Evolutionary conservation across 1,140 invertebrate species (phyloP).

Genomic region (Philotrypesis tridentata): DNA sequence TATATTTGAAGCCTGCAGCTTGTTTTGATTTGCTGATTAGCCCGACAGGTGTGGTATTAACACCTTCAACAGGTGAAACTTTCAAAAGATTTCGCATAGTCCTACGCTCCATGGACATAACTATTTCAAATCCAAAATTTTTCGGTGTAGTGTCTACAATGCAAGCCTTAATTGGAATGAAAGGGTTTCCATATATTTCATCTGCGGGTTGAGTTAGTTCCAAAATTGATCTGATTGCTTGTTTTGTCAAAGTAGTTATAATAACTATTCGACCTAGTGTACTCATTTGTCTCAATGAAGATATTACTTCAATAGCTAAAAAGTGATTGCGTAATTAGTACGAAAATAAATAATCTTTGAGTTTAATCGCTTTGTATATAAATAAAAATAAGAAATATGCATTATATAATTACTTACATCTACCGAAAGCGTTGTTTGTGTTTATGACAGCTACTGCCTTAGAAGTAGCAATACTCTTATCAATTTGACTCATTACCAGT

Average conservation of each 20-base stretch:
- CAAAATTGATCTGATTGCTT: slow-evolving; percentile 69
- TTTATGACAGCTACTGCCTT: slow-evolving; percentile 67
- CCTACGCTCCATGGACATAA: slow-evolving; percentile 68
- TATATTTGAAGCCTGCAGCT: slow-evolving; percentile 25
- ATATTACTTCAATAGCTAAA: slow-evolving; percentile 68
- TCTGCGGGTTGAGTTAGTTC: slow-evolving; percentile 67
- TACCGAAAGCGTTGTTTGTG: slow-evolving; percentile 65
- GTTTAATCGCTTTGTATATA: too few species aligned
- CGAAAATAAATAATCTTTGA: background rate
- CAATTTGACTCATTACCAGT: slow-evolving; percentile 60
- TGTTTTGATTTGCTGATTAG: slow-evolving; percentile 51
- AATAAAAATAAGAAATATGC: too few species aligned
- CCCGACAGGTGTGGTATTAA: slow-evolving; percentile 25
- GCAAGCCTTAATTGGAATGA: slow-evolving; percentile 67
- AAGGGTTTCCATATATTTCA: slow-evolving; percentile 62
- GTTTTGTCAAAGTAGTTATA: slow-evolving; percentile 71
- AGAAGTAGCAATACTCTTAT: slow-evolving; percentile 57
- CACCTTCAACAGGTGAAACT: background rate
- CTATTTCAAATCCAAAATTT: slow-evolving; percentile 67
- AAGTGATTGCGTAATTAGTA: slow-evolving; percentile 36
- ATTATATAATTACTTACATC: slow-evolving; percentile 62
- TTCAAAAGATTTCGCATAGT: slow-evolving; percentile 61
- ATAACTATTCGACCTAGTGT: slow-evolving; percentile 67
- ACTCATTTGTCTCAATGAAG: slow-evolving; percentile 64
- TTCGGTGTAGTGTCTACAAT: slow-evolving; percentile 68